Evolutionary conservation across 2,888 invertebrate genomes (phyloP).

Genomic region (Tipula helvola): DNA sequence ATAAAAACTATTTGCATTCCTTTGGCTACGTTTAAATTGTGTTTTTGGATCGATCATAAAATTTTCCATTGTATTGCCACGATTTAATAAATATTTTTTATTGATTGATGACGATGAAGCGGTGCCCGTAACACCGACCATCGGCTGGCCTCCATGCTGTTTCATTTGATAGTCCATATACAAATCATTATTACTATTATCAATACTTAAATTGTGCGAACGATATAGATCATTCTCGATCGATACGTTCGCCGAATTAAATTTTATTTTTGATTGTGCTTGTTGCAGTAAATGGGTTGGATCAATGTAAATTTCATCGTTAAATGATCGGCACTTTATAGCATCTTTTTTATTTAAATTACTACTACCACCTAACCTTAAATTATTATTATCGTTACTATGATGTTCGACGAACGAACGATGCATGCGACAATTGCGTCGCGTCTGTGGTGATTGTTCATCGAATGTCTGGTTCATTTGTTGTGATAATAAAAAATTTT

Average conservation of each 20-base stretch:
- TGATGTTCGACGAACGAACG: slow-evolving; percentile 33
- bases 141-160: not conserved
- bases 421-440: slow-evolving; percentile 34
- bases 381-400: slow-evolving; percentile 20
- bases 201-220: slow-evolving; percentile 18
- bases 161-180: not conserved
- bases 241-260: slow-evolving; percentile 29
- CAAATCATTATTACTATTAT: slow-evolving; percentile 5
- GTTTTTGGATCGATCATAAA: not conserved
- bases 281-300: slow-evolving; percentile 22
- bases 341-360: slow-evolving; percentile 15
- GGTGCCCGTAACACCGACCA: not conserved
- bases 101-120: not conserved
- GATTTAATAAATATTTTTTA: slow-evolving; percentile 22
- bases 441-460: slow-evolving; percentile 19
- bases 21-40: slow-evolving; percentile 33
- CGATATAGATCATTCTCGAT: slow-evolving; percentile 29
- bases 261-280: slow-evolving; percentile 21
- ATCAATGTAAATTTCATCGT: slow-evolving; percentile 26
- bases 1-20: slow-evolving; percentile 33
- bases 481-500: slow-evolving; percentile 30
- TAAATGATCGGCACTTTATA: slow-evolving; percentile 34
- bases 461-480: not conserved
- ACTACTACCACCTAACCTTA: slow-evolving; percentile 23
- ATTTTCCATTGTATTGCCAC: slow-evolving; percentile 17